phyloP scores from a whole-genome alignment of 2,888 invertebrate species.

The Drosophila eohydei region DNA sequence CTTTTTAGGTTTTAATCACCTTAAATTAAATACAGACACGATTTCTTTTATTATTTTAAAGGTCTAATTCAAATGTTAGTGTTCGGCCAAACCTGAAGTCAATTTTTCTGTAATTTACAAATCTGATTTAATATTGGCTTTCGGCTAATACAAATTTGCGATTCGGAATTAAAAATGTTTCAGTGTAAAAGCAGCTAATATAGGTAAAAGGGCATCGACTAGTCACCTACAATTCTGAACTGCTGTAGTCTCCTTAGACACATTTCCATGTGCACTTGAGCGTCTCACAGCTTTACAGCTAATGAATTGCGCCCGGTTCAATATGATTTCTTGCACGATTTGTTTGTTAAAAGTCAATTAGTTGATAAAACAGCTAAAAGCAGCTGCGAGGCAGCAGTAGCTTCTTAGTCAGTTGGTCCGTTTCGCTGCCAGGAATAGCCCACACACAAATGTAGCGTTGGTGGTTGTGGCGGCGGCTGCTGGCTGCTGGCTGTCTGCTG shows the following conservation, averaged over 20 bases:
- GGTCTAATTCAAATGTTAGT: not conserved
- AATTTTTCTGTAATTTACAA: not conserved
- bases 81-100: not conserved
- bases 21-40: not conserved
- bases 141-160: no score
- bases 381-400: slow-evolving; percentile 24
- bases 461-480: slow-evolving; percentile 40
- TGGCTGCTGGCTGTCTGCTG: slow-evolving; percentile 17
- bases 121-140: no score
- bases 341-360: slow-evolving; percentile 81
- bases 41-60: not conserved
- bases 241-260: not conserved
- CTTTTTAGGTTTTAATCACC: not conserved
- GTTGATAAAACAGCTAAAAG: slow-evolving; percentile 55
- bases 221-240: not conserved
- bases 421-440: slow-evolving; percentile 17
- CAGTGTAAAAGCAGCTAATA: no score
- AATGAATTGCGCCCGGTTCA: slow-evolving; percentile 72
- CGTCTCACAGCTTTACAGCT: slow-evolving; percentile 52
- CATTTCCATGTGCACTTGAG: slow-evolving; percentile 42
- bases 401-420: slow-evolving; percentile 23
- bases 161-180: not conserved
- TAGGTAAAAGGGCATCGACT: not conserved
- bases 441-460: slow-evolving; percentile 51
- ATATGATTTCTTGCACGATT: slow-evolving; percentile 81